Evolutionary conservation across 2,888 invertebrate species (phyloP).

Genomic region (Pristionchus mayeri): DNA sequence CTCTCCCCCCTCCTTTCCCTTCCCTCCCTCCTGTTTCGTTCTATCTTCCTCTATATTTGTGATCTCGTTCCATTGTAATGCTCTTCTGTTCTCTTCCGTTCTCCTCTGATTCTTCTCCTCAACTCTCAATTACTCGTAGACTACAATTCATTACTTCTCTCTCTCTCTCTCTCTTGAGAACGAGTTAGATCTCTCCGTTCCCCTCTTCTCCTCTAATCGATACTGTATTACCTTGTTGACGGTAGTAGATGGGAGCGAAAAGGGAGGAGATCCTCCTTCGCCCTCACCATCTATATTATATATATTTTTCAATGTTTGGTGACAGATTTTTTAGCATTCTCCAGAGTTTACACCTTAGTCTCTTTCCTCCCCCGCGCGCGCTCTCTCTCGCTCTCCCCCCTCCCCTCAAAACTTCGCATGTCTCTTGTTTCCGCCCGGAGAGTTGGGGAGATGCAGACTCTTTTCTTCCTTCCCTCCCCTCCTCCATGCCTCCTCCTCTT

Average conservation of each 20-base stretch:
- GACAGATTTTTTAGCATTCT: neutral
- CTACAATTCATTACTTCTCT: conserved; percentile 13
- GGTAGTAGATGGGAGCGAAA: neutral
- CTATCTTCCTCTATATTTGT: neutral
- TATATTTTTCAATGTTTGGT: neutral
- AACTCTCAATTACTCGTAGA: neutral
- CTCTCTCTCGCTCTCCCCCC: neutral
- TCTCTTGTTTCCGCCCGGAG: neutral
- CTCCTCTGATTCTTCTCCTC: neutral
- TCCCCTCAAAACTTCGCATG: conserved; percentile 14
- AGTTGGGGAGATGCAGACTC: neutral
- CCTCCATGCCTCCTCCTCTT: neutral
- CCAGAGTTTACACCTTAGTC: neutral
- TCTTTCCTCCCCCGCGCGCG: conserved; percentile 14
- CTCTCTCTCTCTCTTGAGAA: conserved; percentile 14
- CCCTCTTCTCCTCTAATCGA: neutral
- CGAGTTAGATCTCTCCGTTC: neutral
- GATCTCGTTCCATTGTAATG: conserved; percentile 12
- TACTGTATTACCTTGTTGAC: conserved; percentile 19
- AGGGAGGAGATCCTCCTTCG: neutral
- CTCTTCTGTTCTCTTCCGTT: no score
- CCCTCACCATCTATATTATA: neutral
- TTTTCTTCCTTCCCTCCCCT: conserved; percentile 7
- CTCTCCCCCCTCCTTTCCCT: neutral
- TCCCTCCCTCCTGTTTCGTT: no score